Evolutionary conservation across 2,113 vertebrate species (phyloP).

Genomic region (Tursiops truncatus): DNA sequence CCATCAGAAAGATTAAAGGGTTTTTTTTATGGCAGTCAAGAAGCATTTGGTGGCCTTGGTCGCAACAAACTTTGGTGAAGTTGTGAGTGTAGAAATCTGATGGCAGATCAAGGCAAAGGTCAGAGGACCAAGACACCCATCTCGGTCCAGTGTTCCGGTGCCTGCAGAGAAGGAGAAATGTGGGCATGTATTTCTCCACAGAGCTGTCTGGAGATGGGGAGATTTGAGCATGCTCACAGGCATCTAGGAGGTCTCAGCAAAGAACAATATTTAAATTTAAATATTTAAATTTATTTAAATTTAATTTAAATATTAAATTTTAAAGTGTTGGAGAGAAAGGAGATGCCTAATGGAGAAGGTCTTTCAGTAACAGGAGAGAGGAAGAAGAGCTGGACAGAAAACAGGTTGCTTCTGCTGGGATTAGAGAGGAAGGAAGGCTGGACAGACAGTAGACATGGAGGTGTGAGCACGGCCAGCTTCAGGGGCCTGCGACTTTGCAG

Average conservation of each 20-base stretch:
- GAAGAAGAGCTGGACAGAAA: background rate
- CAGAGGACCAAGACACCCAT: background rate
- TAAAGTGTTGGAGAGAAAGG: background rate
- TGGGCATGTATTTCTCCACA: background rate
- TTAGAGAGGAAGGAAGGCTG: background rate
- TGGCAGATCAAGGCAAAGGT: background rate
- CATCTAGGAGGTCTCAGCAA: background rate
- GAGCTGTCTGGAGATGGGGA: background rate
- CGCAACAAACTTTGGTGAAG: background rate
- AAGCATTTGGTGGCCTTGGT: background rate
- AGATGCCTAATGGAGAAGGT: background rate
- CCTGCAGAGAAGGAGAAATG: background rate
- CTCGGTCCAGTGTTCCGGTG: background rate
- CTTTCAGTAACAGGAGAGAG: background rate
- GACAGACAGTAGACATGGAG: background rate
- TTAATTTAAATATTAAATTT: background rate
- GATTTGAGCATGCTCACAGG: background rate
- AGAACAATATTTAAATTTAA: background rate
- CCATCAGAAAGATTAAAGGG: background rate
- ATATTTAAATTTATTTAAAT: no score
- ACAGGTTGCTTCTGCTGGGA: background rate
- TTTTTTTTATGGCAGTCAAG: background rate
- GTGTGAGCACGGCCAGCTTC: background rate
- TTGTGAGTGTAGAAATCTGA: background rate
- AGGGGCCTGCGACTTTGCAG: background rate